A percentile compares a stretch with the other conserved stretches of the same genome.
These are phyloP conservation scores for Megalops cyprinoides DNA, from an alignment of 2,797 vertebrate species.

Conservation along the genomic window DNA sequence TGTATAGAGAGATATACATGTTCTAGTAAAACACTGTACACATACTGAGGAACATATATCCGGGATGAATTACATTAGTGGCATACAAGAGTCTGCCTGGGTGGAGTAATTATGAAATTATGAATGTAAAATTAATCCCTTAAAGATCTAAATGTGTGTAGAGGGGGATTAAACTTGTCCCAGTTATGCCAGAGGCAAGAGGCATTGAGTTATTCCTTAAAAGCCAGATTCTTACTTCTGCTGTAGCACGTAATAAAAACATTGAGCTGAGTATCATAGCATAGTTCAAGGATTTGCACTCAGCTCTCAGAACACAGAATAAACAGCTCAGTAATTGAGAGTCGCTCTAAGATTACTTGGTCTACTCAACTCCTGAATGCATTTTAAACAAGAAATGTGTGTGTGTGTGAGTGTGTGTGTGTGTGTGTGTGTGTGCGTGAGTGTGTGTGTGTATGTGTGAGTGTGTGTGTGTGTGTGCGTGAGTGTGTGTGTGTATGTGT, in stretches of 20 bases:
- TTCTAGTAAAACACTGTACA: background rate
- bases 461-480: background rate
- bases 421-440: conserved; percentile 25
- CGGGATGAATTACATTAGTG: background rate
- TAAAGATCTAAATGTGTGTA: conserved; percentile 64
- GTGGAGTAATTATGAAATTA: conserved; percentile 70
- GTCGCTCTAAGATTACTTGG: conserved; percentile 61
- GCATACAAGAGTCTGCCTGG: conserved; percentile 49
- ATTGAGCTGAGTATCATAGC: conserved; percentile 52
- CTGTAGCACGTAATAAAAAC: conserved; percentile 59
- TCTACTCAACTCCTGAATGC: conserved; percentile 65
- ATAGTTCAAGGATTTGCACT: conserved; percentile 57
- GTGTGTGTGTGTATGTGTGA: conserved; percentile 16
- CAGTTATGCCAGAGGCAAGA: conserved; percentile 67
- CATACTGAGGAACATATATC: background rate
- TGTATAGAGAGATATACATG: background rate
- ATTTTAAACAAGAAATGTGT: conserved; percentile 34
- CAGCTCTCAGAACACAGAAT: conserved; percentile 60
- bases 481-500: conserved; percentile 8
- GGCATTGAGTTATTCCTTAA: conserved; percentile 63
- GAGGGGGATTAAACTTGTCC: conserved; percentile 72
- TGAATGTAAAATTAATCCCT: conserved; percentile 73
- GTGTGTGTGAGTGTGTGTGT: conserved; percentile 20
- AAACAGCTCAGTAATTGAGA: conserved; percentile 62
- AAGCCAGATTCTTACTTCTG: conserved; percentile 53